Evolutionary conservation across 2,797 vertebrate genomes (phyloP).

Genomic region (Aplochiton taeniatus): DNA sequence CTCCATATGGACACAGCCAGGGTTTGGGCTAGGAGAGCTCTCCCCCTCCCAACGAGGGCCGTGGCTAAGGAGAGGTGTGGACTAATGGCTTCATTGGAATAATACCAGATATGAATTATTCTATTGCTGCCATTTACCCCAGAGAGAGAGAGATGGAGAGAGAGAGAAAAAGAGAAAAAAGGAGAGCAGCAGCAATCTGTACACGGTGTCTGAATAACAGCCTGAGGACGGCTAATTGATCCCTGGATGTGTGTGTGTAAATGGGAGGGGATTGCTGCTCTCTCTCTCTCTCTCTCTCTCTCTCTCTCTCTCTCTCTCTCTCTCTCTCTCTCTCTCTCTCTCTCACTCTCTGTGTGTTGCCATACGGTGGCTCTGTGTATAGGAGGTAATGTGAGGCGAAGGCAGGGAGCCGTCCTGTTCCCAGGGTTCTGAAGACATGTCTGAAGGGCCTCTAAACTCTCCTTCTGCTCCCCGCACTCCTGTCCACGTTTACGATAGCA

Average conservation of each 20-base stretch:
- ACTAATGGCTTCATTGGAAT: conserved; percentile 78
- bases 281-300: no score
- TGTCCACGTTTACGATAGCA: no score
- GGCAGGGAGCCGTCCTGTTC: no score
- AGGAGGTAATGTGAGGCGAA: no score
- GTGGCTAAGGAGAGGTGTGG: conserved; percentile 48
- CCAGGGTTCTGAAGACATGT: no score
- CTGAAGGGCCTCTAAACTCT: no score
- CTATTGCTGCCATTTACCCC: conserved; percentile 14
- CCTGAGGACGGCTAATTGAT: conserved; percentile 67
- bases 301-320: no score
- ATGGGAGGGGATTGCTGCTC: conserved; percentile 49
- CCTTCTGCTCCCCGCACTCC: no score
- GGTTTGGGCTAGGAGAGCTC: background rate
- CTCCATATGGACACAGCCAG: no score
- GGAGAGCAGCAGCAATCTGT: conserved; percentile 61
- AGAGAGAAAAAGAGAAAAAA: conserved; percentile 49
- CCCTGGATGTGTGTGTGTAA: conserved; percentile 52
- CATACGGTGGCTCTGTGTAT: no score
- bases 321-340: no score
- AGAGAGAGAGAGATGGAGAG: conserved; percentile 30
- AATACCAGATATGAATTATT: conserved; percentile 76
- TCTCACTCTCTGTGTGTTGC: conserved; percentile 8
- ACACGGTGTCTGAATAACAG: conserved; percentile 66
- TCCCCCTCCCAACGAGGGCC: background rate